Conservation (phyloP, 2,797 vertebrate genomes). For the Falco concolor region DNA sequence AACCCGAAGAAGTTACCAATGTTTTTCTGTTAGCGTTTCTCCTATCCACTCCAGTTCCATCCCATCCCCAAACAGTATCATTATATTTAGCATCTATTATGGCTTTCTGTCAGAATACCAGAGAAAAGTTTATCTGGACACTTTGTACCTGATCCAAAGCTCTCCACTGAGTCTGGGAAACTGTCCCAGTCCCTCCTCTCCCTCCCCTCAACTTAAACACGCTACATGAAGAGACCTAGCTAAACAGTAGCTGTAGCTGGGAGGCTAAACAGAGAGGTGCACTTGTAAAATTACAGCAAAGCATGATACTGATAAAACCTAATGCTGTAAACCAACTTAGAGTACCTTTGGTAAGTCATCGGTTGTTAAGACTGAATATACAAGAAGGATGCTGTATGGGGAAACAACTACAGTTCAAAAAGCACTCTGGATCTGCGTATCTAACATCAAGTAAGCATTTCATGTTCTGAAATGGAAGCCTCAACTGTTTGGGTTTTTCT, state of each 20-base stretch:
- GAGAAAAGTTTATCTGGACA: background rate
- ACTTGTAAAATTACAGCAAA: background rate
- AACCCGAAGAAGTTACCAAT: background rate
- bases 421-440: background rate
- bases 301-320: background rate
- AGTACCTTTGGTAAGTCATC: background rate
- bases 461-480: background rate
- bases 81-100: background rate
- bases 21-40: background rate
- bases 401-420: background rate
- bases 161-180: background rate
- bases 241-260: background rate
- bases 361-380: background rate
- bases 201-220: background rate
- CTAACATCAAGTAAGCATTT: background rate
- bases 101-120: background rate
- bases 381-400: background rate
- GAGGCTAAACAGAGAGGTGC: background rate
- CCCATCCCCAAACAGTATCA: background rate
- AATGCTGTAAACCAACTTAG: background rate
- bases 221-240: rapidly evolving
- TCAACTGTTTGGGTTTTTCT: background rate
- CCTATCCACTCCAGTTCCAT: background rate
- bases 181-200: background rate
- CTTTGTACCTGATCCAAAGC: background rate